phyloP scores from a whole-genome alignment of 2,888 invertebrate genomes.

The Trichacis sp. region DNA sequence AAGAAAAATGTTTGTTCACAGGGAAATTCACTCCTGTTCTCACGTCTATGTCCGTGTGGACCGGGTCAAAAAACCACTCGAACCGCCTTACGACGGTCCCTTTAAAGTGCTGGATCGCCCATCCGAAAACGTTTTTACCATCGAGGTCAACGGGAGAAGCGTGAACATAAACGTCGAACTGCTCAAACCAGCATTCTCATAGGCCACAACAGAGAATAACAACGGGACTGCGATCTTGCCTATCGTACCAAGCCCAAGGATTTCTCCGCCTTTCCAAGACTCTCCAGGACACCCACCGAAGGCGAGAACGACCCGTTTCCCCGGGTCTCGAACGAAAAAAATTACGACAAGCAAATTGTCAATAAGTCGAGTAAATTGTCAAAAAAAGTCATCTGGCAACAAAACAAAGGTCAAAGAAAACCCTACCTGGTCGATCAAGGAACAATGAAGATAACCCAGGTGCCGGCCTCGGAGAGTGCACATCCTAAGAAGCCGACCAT shows the following conservation, averaged over 20 bases:
- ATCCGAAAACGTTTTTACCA: not conserved
- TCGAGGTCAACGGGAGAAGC: not conserved
- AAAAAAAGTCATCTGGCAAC: too few species aligned
- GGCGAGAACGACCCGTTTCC: too few species aligned
- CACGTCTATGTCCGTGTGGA: not conserved
- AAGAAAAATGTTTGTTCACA: slow-evolving; percentile 12
- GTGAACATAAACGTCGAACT: not conserved
- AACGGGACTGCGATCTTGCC: not conserved
- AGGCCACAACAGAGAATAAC: not conserved
- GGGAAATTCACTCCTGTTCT: slow-evolving; percentile 1
- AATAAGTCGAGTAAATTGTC: too few species aligned
- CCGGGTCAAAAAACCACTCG: not conserved
- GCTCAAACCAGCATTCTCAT: not conserved
- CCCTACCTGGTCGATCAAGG: too few species aligned
- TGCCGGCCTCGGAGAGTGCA: not conserved
- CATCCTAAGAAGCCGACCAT: not conserved
- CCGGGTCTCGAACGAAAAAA: not conserved
- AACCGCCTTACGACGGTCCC: not conserved
- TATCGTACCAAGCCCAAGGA: too few species aligned
- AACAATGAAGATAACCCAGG: not conserved
- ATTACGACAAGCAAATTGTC: not conserved
- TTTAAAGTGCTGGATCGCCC: not conserved
- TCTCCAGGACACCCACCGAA: too few species aligned
- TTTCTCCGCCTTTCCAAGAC: too few species aligned
- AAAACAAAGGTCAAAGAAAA: too few species aligned